Conservation (phyloP, 2,797 vertebrate species). For the Aeoliscus strigatus region DNA sequence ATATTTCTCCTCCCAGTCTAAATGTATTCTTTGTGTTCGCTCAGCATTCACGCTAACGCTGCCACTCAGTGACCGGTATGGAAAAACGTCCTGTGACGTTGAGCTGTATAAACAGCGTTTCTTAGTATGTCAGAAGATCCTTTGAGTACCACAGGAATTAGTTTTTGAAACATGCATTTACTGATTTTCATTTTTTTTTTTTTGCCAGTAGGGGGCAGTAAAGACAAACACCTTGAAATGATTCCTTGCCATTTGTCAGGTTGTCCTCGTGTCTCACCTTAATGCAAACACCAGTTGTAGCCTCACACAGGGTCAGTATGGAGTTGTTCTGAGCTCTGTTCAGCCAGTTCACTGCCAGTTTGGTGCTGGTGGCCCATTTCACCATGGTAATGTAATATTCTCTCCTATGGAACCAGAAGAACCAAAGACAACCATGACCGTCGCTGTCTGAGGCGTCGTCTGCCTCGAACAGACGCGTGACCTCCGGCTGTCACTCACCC, state of each 20-base stretch:
- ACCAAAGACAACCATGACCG: constrained; percentile 2
- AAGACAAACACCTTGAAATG: not conserved
- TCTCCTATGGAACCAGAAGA: constrained; percentile 64
- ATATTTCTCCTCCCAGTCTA: too few species aligned
- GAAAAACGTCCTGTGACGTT: too few species aligned
- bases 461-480: constrained; percentile 2
- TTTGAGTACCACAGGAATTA: too few species aligned
- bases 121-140: too few species aligned
- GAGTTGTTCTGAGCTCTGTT: constrained; percentile 97
- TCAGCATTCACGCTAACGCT: too few species aligned
- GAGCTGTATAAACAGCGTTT: too few species aligned
- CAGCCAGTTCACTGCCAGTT: constrained; percentile 96
- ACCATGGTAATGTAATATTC: constrained; percentile 98
- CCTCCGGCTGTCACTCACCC: constrained; percentile 73
- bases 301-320: constrained; percentile 92
- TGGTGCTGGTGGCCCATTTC: constrained; percentile 96
- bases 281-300: constrained; percentile 92
- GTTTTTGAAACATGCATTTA: too few species aligned
- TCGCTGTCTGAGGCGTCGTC: constrained; percentile 4
- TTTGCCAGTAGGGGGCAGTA: too few species aligned
- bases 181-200: too few species aligned
- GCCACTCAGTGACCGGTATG: too few species aligned
- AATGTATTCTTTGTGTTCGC: too few species aligned
- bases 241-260: not conserved
- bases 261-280: constrained; percentile 80